These are phyloP conservation scores for Tenrec ecaudatus DNA, from an alignment of 2,113 vertebrate species.

Conservation along the genomic window DNA sequence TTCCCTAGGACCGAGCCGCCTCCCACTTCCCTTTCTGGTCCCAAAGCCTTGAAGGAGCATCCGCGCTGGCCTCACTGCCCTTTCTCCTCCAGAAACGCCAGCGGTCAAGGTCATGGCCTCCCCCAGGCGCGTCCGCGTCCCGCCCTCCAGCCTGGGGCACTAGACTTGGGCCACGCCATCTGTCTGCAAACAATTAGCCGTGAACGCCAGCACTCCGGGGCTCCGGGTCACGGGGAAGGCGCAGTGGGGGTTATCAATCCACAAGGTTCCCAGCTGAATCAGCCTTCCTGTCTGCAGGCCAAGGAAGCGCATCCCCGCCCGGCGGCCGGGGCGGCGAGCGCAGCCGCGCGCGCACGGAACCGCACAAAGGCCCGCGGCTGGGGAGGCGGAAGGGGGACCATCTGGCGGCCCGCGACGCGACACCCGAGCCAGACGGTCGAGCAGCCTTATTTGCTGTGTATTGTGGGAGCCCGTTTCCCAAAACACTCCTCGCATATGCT, in stretches of 20 bases:
- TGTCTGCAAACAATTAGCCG: conserved; percentile 76
- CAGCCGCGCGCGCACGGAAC: background rate
- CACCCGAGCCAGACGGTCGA: conserved; percentile 77
- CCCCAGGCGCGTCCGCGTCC: background rate
- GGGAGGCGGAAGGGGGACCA: conserved; percentile 75
- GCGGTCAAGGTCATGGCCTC: conserved; percentile 62
- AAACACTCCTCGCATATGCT: conserved; percentile 78
- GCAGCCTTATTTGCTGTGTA: conserved; percentile 71
- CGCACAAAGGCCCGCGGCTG: conserved; percentile 61
- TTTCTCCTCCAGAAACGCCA: conserved; percentile 25
- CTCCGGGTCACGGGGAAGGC: background rate
- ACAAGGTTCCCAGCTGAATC: conserved; percentile 59
- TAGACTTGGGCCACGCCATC: conserved; percentile 59
- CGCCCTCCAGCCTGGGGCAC: background rate
- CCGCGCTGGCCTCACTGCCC: too few relatives aligned
- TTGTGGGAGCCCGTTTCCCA: conserved; percentile 73
- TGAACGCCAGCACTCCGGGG: conserved; percentile 13
- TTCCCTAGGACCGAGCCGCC: background rate
- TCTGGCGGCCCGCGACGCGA: conserved; percentile 74
- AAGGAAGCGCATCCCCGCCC: conserved; percentile 30
- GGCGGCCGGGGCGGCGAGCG: background rate
- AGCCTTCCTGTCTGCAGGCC: background rate
- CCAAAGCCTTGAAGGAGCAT: background rate
- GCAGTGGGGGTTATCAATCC: background rate
- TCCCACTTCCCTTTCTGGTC: background rate